Base-by-base conservation (phyloP, 2,113 vertebrate species). In the Petrocephalus zakoni region DNA sequence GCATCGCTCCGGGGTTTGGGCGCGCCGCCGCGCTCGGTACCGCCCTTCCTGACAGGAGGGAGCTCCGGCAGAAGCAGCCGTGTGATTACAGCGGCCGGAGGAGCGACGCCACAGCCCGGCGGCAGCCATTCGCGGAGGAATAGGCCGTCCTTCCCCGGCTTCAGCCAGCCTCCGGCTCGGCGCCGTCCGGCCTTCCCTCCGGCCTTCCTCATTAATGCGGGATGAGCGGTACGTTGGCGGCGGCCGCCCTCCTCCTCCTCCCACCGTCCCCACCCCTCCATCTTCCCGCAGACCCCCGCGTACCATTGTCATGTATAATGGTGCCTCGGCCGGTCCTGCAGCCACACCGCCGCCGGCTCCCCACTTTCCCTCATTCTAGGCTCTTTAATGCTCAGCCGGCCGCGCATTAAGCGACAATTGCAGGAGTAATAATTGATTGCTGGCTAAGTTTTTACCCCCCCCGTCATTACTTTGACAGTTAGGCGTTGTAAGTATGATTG, bases 141-240 rank as follows among this genome's bases (percentile, higher is more conserved):
- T 96, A 98, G 97, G 97, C 97, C 97, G 97, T 97, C 97, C 97
- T 97, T 96, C 95, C 95, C 95, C 95, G 95, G 95, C 95, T 96
- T 94, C 94, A 89, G 93, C 93, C 94, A 93, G 92, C 94, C 94
- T 94, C 95, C 94, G 94, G 93, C 93, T 94, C 92, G 91, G 92
- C 90, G 93, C 93, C 94, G 96, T 95, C 96, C 97, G 97, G 96
- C 97, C 97, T 97, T 95, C 96, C 95, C 96, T 95, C 95, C 95
- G 95, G 13, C 25, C 22, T 42, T 94, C 95, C 96, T 96, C 96
- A 97, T 98, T 97, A 96, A 98, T 98, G 97, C 98, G 97, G 96
- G 97, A 99, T 99, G 98, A 99, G 97, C 96, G 98, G 98, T 98
- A 97, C 95, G 98, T 99, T 98, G 96, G 84, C 84, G 84, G 5